These are phyloP conservation scores for Bolborhynchus lineola DNA, from an alignment of 2,113 vertebrate genomes.

Conservation along the genomic window DNA sequence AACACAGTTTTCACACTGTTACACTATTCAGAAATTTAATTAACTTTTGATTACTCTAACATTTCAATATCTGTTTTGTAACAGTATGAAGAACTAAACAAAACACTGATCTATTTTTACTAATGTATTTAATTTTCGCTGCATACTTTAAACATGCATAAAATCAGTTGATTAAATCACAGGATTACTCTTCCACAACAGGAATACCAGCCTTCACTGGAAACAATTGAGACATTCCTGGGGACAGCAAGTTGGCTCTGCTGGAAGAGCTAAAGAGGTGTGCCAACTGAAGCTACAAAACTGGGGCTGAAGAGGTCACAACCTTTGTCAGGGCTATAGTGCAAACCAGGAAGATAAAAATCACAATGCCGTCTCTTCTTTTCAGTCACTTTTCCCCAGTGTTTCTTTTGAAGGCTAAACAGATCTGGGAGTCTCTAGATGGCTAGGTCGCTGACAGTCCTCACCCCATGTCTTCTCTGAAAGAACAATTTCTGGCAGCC, in stretches of 20 bases:
- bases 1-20: background rate
- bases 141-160: background rate
- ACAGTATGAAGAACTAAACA: slow-evolving; percentile 13
- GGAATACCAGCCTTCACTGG: background rate
- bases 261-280: background rate
- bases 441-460: background rate
- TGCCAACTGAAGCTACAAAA: background rate
- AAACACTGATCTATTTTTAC: slow-evolving; percentile 10
- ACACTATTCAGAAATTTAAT: background rate
- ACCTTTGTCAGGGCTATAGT: background rate
- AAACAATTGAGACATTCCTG: background rate
- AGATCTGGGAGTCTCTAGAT: background rate
- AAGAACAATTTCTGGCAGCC: background rate
- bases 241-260: background rate
- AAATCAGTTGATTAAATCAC: background rate
- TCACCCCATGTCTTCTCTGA: background rate
- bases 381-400: background rate
- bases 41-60: slow-evolving; percentile 18
- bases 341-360: background rate
- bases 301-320: background rate
- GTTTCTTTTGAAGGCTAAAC: background rate
- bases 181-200: background rate
- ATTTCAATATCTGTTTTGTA: slow-evolving; percentile 20
- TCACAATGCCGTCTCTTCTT: background rate
- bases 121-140: background rate